These are phyloP conservation scores for Tautogolabrus adspersus DNA, from an alignment of 2,113 vertebrate species.

Conservation along the genomic window DNA sequence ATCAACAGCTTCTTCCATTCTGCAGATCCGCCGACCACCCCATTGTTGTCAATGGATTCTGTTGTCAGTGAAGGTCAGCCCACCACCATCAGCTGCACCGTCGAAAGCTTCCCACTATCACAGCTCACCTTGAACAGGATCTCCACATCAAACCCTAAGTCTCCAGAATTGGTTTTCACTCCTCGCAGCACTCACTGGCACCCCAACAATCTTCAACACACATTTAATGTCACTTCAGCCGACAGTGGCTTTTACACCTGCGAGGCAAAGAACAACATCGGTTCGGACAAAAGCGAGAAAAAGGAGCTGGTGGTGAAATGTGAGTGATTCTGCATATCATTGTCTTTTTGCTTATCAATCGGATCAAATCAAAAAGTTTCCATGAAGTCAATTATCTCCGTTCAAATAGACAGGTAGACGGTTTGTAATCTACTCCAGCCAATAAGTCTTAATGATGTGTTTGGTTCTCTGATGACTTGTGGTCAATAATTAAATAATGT, in stretches of 20 bases:
- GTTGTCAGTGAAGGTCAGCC: slow-evolving; percentile 38
- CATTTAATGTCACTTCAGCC: not conserved
- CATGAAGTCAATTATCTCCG: too few species aligned
- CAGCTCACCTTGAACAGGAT: not conserved
- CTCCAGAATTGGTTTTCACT: fast-evolving
- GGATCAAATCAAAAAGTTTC: not conserved
- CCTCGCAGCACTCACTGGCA: fast-evolving
- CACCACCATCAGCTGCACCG: slow-evolving; percentile 50
- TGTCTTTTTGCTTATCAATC: not conserved
- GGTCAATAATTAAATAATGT: too few species aligned
- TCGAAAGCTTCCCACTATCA: slow-evolving; percentile 62
- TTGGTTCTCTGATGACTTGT: not conserved
- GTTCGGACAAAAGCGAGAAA: fast-evolving
- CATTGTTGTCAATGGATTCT: slow-evolving; percentile 26
- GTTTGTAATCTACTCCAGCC: too few species aligned
- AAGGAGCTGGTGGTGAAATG: slow-evolving; percentile 63
- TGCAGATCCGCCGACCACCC: slow-evolving; percentile 68
- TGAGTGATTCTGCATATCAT: slow-evolving; percentile 32
- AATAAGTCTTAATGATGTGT: too few species aligned
- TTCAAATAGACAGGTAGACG: too few species aligned
- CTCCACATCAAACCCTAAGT: not conserved
- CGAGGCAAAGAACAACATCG: slow-evolving; percentile 31
- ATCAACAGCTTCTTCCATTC: slow-evolving; percentile 16
- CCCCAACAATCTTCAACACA: not conserved
- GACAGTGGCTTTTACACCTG: slow-evolving; percentile 65